Evolutionary conservation across 2,888 invertebrate genomes (phyloP).

Genomic region (Lasius fuliginosus): DNA sequence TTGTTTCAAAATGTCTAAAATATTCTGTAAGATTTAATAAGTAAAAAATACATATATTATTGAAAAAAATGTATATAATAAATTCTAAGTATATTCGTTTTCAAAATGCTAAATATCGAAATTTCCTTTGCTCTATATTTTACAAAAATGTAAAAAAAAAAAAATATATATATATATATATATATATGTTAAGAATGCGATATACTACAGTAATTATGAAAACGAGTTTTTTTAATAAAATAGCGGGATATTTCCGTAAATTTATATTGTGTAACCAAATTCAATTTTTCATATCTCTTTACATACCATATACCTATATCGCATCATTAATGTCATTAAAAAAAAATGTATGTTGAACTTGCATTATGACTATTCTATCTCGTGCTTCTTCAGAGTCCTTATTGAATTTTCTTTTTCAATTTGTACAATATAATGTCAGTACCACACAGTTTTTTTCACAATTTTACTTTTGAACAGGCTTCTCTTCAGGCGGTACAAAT

Average conservation of each 20-base stretch:
- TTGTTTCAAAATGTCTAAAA: not conserved
- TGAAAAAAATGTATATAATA: conserved; percentile 1
- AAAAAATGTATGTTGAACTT: not conserved
- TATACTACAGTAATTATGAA: conserved; percentile 72
- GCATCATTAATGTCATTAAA: not conserved
- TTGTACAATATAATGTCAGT: conserved; percentile 89
- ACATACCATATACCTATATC: not conserved
- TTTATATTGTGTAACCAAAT: conserved; percentile 28
- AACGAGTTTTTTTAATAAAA: conserved; percentile 78
- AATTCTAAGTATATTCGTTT: conserved; percentile 52
- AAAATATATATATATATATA: conserved; percentile 65
- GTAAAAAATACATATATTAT: not conserved
- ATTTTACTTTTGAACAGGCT: conserved; percentile 73
- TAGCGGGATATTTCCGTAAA: conserved; percentile 66
- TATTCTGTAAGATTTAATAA: conserved; percentile 11
- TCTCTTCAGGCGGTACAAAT: conserved; percentile 94
- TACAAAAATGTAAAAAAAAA: conserved; percentile 76
- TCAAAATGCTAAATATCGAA: conserved; percentile 61
- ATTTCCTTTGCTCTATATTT: conserved; percentile 75
- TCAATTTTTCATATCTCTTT: conserved; percentile 13
- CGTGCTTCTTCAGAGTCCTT: conserved; percentile 84
- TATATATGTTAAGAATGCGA: conserved; percentile 67
- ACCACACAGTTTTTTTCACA: conserved; percentile 82
- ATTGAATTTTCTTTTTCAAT: conserved; percentile 92
- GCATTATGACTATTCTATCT: not conserved